These are phyloP conservation scores for Cottoperca gobio DNA, from an alignment of 2,797 vertebrate species.

Conservation along the genomic window DNA sequence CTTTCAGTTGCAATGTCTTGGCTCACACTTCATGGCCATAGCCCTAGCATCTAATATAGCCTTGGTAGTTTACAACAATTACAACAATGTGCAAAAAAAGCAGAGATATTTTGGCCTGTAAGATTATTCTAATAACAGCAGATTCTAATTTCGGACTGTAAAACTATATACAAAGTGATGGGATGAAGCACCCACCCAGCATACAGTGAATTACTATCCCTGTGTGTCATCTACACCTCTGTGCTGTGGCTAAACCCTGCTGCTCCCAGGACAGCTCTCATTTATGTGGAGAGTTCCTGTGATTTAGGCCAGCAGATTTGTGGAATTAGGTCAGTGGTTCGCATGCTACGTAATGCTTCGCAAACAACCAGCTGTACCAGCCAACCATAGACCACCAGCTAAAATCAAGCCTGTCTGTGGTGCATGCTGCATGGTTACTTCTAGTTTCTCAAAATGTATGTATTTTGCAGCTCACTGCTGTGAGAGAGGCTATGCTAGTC, in stretches of 20 bases:
- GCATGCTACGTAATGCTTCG: constrained; percentile 70
- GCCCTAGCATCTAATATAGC: constrained; percentile 7
- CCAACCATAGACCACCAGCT: constrained; percentile 34
- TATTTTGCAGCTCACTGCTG: constrained; percentile 6
- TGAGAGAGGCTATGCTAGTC: neutral
- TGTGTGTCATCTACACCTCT: constrained; percentile 66
- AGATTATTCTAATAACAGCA: constrained; percentile 25
- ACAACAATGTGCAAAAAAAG: neutral
- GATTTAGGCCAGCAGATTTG: constrained; percentile 84
- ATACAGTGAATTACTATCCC: constrained; percentile 38
- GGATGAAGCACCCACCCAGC: constrained; percentile 30
- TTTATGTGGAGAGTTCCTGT: constrained; percentile 78
- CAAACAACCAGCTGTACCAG: constrained; percentile 66
- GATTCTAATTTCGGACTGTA: constrained; percentile 32
- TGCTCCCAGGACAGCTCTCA: constrained; percentile 69
- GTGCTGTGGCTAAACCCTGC: constrained; percentile 58
- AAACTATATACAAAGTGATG: constrained; percentile 46
- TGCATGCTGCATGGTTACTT: constrained; percentile 8
- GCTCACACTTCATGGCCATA: neutral
- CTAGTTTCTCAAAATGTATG: neutral
- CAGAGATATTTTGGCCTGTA: constrained; percentile 5
- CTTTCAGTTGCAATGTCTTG: neutral
- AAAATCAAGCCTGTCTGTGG: constrained; percentile 24
- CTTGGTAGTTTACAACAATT: constrained; percentile 9
- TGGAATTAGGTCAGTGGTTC: constrained; percentile 83